Conservation (phyloP, 2,797 vertebrate genomes). For the Leptatherina wallacei region DNA sequence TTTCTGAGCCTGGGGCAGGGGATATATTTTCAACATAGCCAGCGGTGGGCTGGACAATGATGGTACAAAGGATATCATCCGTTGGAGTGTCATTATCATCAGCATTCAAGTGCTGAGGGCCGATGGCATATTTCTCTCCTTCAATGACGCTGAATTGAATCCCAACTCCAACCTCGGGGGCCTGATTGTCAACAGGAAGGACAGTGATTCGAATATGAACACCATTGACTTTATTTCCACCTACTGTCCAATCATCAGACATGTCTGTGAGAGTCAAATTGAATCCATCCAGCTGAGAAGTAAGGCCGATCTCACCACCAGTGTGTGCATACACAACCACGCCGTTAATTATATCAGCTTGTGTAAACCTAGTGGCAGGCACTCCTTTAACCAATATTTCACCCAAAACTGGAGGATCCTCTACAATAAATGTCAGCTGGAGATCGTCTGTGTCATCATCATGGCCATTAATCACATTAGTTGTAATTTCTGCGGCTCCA, state of each 20-base stretch:
- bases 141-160: slow-evolving; percentile 87
- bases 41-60: slow-evolving; percentile 89
- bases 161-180: slow-evolving; percentile 87
- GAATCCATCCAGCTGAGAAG: slow-evolving; percentile 87
- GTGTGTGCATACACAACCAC: slow-evolving; percentile 91
- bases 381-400: slow-evolving; percentile 89
- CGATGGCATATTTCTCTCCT: slow-evolving; percentile 87
- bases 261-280: slow-evolving; percentile 92
- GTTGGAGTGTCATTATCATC: slow-evolving; percentile 88
- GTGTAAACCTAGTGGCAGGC: slow-evolving; percentile 88
- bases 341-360: slow-evolving; percentile 91
- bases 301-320: slow-evolving; percentile 89
- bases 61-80: slow-evolving; percentile 93
- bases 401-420: slow-evolving; percentile 86
- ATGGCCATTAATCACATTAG: slow-evolving; percentile 87
- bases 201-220: slow-evolving; percentile 89
- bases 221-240: slow-evolving; percentile 86
- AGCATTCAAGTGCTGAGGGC: slow-evolving; percentile 83
- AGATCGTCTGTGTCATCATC: slow-evolving; percentile 90
- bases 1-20: slow-evolving; percentile 94
- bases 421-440: slow-evolving; percentile 91
- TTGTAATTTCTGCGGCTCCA: slow-evolving; percentile 90
- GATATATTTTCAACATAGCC: slow-evolving; percentile 96
- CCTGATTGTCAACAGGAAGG: slow-evolving; percentile 92
- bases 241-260: slow-evolving; percentile 91